A percentile compares a stretch with the other conserved stretches of the same genome.
phyloP scores from a whole-genome alignment of 2,888 invertebrate genomes.

The Pharmacophagus antenor region DNA sequence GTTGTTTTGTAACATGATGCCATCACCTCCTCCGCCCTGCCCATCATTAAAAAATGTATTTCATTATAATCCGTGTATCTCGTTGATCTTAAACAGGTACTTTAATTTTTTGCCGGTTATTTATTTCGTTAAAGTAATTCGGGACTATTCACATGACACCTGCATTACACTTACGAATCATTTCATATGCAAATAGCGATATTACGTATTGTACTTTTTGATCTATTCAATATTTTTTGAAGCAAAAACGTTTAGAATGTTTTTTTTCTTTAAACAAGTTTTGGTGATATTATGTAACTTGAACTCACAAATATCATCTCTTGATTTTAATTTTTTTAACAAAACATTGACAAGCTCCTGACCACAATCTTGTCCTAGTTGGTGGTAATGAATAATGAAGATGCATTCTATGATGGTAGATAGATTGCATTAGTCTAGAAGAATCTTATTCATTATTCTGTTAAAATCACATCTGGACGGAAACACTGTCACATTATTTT shows the following conservation, averaged over 20 bases:
- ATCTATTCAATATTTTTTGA: constrained; percentile 13
- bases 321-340: too few relatives aligned
- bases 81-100: constrained; percentile 53
- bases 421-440: too few relatives aligned
- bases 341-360: too few relatives aligned
- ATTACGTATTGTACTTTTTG: constrained; percentile 37
- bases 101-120: constrained; percentile 34
- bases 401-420: too few relatives aligned
- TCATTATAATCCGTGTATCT: constrained; percentile 44
- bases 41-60: constrained; percentile 45
- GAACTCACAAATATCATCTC: too few relatives aligned
- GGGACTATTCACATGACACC: constrained; percentile 40
- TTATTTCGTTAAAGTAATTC: not conserved
- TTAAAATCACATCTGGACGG: too few relatives aligned
- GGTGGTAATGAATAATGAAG: too few relatives aligned
- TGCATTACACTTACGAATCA: constrained; percentile 39
- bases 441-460: too few relatives aligned
- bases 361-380: too few relatives aligned
- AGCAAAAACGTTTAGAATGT: not conserved
- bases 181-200: constrained; percentile 52
- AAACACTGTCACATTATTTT: too few relatives aligned
- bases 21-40: constrained; percentile 48
- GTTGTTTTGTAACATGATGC: constrained; percentile 72
- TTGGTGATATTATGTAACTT: too few relatives aligned
- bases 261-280: too few relatives aligned